phyloP scores from a whole-genome alignment of 2,888 invertebrate genomes.

The Urechis unicinctus region DNA sequence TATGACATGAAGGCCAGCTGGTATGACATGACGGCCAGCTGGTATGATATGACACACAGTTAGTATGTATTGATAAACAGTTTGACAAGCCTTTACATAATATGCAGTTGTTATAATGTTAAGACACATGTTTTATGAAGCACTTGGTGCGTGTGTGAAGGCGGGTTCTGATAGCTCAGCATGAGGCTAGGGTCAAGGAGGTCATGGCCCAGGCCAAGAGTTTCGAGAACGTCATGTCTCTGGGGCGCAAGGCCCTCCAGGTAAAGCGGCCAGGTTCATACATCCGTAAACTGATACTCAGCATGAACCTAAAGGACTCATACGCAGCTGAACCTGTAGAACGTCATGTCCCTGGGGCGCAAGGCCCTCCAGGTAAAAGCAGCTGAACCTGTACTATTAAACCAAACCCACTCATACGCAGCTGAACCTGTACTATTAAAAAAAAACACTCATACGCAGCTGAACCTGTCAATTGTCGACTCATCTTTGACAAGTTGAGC shows the following conservation, averaged over 20 bases:
- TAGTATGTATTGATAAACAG: too few relatives aligned
- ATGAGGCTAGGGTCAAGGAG: slow-evolving; percentile 43
- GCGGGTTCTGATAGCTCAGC: slow-evolving; percentile 45
- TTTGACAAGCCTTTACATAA: too few relatives aligned
- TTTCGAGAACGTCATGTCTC: slow-evolving; percentile 21
- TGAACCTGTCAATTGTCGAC: slow-evolving; percentile 19
- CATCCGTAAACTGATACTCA: too few relatives aligned
- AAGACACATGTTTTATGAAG: too few relatives aligned
- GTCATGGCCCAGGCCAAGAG: slow-evolving; percentile 27
- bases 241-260: slow-evolving; percentile 24
- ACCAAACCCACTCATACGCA: slow-evolving; percentile 31
- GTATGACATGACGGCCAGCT: too few relatives aligned
- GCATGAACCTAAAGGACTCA: slow-evolving; percentile 38
- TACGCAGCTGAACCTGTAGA: slow-evolving; percentile 21
- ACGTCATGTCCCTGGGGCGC: slow-evolving; percentile 22
- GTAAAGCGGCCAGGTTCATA: slow-evolving; percentile 15
- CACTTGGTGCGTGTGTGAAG: too few relatives aligned
- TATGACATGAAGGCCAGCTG: too few relatives aligned
- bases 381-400: slow-evolving; percentile 22
- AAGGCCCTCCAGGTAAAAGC: slow-evolving; percentile 24
- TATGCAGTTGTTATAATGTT: too few relatives aligned
- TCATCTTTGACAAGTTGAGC: too few relatives aligned
- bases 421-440: too few relatives aligned
- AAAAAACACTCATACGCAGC: slow-evolving; percentile 29
- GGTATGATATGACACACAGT: too few relatives aligned